Percentiles rank a stretch among this genome's conserved stretches.
These are phyloP conservation scores for Pygoscelis adeliae DNA, from an alignment of 2,113 vertebrate genomes.

Conservation along the genomic window DNA sequence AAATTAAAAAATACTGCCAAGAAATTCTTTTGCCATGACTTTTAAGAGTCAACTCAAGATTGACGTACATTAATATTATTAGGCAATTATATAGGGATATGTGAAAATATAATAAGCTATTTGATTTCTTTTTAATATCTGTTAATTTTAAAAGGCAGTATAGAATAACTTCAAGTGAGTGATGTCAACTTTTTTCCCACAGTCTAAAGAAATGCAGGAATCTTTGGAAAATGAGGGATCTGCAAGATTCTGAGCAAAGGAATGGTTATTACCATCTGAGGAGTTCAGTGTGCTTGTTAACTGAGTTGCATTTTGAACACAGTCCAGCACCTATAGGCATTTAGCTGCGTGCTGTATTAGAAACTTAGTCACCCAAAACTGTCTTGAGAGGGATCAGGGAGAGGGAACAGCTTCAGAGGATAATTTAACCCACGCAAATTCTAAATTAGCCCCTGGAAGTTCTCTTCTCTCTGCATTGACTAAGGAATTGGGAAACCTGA, in stretches of 20 bases:
- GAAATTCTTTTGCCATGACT: neutral
- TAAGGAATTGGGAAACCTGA: neutral
- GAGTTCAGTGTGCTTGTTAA: neutral
- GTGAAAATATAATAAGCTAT: neutral
- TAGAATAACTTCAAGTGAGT: neutral
- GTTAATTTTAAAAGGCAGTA: neutral
- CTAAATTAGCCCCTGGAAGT: neutral
- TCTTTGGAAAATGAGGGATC: neutral
- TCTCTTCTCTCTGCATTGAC: neutral
- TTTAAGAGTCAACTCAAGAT: neutral
- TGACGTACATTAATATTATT: neutral
- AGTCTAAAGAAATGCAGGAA: neutral
- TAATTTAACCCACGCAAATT: neutral
- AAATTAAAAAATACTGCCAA: neutral
- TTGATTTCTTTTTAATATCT: neutral
- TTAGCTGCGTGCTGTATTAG: neutral
- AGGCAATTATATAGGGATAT: neutral
- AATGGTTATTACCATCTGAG: neutral
- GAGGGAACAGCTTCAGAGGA: neutral
- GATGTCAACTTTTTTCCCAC: neutral
- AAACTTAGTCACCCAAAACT: neutral
- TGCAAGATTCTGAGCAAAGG: neutral
- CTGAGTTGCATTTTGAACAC: neutral
- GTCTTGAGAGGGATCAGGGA: neutral
- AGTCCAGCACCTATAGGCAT: neutral